Base-by-base conservation (phyloP, 2,797 vertebrate genomes). In the Rousettus madagascariensis region DNA sequence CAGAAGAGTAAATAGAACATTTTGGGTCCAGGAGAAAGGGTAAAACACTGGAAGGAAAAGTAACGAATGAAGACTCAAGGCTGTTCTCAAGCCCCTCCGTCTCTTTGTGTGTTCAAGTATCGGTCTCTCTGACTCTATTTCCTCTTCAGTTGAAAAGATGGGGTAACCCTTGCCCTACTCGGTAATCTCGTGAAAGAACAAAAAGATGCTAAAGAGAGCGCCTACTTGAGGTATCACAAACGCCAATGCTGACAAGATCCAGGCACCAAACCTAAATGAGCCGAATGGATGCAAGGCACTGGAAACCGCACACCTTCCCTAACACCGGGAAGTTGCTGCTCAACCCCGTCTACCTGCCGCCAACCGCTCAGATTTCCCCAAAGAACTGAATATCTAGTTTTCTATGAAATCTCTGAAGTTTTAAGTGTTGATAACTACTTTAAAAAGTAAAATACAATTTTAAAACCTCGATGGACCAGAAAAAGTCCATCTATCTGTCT, bases 381-480 rank as follows among this genome's bases (percentile, higher is more conserved):
- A 87, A 94, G 19, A 65, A 75, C 22, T n/a, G 4, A 41, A 6
- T 30, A 66, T 26, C 77, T 82, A 51, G 55, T 79, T 61, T 46
- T 57, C 90, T 57, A 17, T 55, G 41, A 94, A 89, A 49, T 33
- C n/a, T 26, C 78, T 43, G 13, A 72, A 66, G 16, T 30, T 72
- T 66, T 80, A 80, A 71, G 57, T 33, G 22, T 57, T 53, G 17
- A 71, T 15, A 68, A 30, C 43, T 61, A 75, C 86, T 33, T 77
- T 24, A 55, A 86, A 90, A 69, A 43, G 92, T 43, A 69, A 68
- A 93, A 90, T 24, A 55, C 82, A 90, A 69, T 43, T 95, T 43
- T 78, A 68, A 93, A 88, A 41, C 24, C 17, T 61, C n/a, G 57
- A 4, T 36, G 6, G 30, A 16, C 38, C 85, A 92, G 72, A 87